These are phyloP conservation scores for Mormyrops attenuatus DNA, from an alignment of 2,797 vertebrate genomes.

Conservation along the genomic window DNA sequence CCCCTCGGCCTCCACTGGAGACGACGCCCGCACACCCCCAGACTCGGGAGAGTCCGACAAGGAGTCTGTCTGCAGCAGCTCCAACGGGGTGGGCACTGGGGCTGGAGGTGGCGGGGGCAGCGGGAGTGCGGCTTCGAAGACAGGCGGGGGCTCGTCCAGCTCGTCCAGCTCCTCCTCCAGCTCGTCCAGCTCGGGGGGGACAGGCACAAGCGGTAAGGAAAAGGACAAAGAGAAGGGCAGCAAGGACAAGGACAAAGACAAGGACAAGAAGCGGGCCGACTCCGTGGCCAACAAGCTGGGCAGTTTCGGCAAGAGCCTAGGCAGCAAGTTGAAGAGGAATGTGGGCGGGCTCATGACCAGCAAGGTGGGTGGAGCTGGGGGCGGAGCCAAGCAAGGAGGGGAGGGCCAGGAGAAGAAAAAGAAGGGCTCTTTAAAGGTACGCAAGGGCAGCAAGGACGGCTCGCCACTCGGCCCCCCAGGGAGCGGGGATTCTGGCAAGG, in stretches of 20 bases:
- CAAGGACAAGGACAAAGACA: conserved; percentile 66
- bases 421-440: conserved; percentile 74
- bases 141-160: conserved; percentile 33
- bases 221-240: conserved; percentile 59
- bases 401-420: conserved; percentile 76
- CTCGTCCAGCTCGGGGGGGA: conserved; percentile 54
- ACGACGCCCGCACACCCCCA: conserved; percentile 77
- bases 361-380: conserved; percentile 51
- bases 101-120: conserved; percentile 18
- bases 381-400: conserved; percentile 54
- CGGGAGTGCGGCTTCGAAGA: conserved; percentile 36
- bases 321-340: conserved; percentile 92
- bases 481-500: conserved; percentile 65
- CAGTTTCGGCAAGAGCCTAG: conserved; percentile 91
- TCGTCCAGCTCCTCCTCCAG: conserved; percentile 60
- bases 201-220: conserved; percentile 48
- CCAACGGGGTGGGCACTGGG: conserved; percentile 72
- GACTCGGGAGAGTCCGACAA: conserved; percentile 95
- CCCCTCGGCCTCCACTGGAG: conserved; percentile 83
- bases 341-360: conserved; percentile 90
- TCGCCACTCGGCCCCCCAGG: conserved; percentile 50
- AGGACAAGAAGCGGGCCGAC: conserved; percentile 83
- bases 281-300: conserved; percentile 94
- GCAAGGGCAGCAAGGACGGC: conserved; percentile 81
- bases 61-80: conserved; percentile 93